Conservation (phyloP, 2,797 vertebrate species). For the Hippoglossus hippoglossus region DNA sequence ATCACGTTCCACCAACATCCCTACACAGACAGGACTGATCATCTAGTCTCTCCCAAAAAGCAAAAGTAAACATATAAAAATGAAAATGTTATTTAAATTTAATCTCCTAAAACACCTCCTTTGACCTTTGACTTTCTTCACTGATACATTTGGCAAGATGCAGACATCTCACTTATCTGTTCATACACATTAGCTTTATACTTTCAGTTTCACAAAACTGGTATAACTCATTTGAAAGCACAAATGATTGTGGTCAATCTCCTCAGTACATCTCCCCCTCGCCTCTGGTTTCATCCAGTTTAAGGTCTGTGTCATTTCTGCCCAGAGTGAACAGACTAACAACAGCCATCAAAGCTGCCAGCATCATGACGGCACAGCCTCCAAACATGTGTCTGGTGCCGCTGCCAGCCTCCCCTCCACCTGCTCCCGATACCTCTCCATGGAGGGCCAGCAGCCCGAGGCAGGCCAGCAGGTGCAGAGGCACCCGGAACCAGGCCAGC, state of each 20-base stretch:
- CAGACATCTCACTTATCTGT: constrained; percentile 9
- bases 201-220: constrained; percentile 29
- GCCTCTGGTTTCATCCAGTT: constrained; percentile 80
- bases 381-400: constrained; percentile 94
- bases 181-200: background rate
- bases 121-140: constrained; percentile 12
- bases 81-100: background rate
- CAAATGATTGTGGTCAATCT: background rate
- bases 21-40: background rate
- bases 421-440: constrained; percentile 89
- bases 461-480: constrained; percentile 91
- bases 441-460: constrained; percentile 91
- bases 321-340: constrained; percentile 91
- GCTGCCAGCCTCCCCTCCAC: constrained; percentile 87
- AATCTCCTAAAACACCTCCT: background rate
- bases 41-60: background rate
- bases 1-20: constrained; percentile 6
- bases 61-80: constrained; percentile 26
- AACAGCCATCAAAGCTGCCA: constrained; percentile 90
- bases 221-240: constrained; percentile 15
- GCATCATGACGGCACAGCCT: constrained; percentile 89
- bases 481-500: constrained; percentile 92
- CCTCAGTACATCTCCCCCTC: constrained; percentile 74
- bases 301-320: constrained; percentile 88
- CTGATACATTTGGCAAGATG: constrained; percentile 47